Evolutionary conservation across 2,113 vertebrate genomes (phyloP), one percentile per base, ranked within the genome.

Genomic region (Oryzias woworae): DNA sequence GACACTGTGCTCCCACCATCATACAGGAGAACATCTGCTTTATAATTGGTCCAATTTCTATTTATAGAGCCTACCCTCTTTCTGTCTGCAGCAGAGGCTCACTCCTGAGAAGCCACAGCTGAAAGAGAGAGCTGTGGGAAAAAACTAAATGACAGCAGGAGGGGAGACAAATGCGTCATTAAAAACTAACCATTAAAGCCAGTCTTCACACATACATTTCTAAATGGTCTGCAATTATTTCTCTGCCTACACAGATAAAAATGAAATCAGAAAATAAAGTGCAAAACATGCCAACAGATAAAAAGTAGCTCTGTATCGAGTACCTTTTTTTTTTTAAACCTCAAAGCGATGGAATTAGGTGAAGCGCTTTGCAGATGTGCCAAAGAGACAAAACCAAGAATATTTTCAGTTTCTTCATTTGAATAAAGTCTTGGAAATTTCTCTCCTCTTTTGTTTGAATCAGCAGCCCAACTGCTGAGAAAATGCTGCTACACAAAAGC

Each of bases 21-120:
- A 81, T 80, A 80, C 75, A 78, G 76, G 64, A 75, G 75, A 81
- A 81, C 76, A 85, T 89, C 80, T 86, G 84, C 80, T 87, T 84
- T 81, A 84, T 89, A 86, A 90, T 90, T 90, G 87, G 86, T 79
- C 80, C 76, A 86, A 58, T 82, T 78, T 87, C 85, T 90, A 89
- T 90, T 90, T 89, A 90, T 92, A 91, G 89, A 80, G 41, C 36
- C 22, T 81, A 84, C 71, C 81, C 75, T 81, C 71, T 75, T 84
- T 82, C 75, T 87, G 79, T 83, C 82, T 85, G 78, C 75, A 83
- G 59, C 36, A 64, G 71, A 81, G 82, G 78, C 69, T 78, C 0
- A 52, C 70, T 86, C 74, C 78, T 70, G 69, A 78, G 66, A 76
- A 85, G 81, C 75, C 72, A 74, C 75, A 73, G 80, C 75, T 68